Percentiles rank a stretch among this genome's conserved stretches.
Conservation (phyloP, 2,888 invertebrate species). For the Dendrolimus houi region DNA sequence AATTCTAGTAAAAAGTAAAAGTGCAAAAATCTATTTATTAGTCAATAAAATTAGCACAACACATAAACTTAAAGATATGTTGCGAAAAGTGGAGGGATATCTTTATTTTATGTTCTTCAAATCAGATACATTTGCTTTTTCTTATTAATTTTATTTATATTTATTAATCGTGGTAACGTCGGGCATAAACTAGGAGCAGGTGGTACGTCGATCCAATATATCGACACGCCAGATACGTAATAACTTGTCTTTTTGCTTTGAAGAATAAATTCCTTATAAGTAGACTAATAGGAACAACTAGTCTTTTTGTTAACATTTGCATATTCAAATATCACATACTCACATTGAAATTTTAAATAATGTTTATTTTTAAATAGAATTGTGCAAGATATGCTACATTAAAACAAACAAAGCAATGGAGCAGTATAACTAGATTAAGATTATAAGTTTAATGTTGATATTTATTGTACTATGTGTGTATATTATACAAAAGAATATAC, state of each 20-base stretch:
- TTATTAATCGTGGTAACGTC: constrained; percentile 19
- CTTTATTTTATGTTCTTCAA: not conserved
- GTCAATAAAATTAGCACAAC: not conserved
- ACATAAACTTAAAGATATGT: not conserved
- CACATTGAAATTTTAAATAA: too few species aligned
- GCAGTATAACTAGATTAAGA: too few species aligned
- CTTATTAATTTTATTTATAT: constrained; percentile 19
- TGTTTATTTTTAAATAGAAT: too few species aligned
- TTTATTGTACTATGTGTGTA: too few species aligned
- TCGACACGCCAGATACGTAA: constrained; percentile 10
- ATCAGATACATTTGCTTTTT: not conserved
- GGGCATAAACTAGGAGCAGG: constrained; percentile 31
- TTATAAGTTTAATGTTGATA: too few species aligned
- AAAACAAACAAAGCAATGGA: too few species aligned
- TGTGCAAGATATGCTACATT: too few species aligned
- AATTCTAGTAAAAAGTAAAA: not conserved
- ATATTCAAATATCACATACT: too few species aligned
- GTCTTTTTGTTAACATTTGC: too few species aligned
- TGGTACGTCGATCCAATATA: constrained; percentile 21
- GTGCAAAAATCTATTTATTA: not conserved
- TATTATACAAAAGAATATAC: too few species aligned
- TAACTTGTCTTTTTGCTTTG: not conserved
- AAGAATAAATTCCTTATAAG: too few species aligned
- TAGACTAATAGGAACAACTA: too few species aligned
- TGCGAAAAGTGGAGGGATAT: not conserved